phyloP scores from a whole-genome alignment of 2,888 invertebrate genomes.

The Drosophila anceps region DNA sequence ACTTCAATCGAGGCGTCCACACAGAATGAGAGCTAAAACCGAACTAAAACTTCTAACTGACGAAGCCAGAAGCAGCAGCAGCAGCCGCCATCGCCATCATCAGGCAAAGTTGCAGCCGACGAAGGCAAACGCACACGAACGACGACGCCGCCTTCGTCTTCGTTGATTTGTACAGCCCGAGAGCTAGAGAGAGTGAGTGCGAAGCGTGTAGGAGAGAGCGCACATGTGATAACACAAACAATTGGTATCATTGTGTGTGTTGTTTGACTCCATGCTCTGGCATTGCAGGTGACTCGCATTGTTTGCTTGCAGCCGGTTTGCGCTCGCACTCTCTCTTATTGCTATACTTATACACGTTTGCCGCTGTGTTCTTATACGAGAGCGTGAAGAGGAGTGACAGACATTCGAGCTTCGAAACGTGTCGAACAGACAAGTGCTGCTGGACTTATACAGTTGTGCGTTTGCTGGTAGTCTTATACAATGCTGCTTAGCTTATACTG shows the following conservation, averaged over 20 bases:
- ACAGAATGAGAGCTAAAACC: constrained; percentile 84
- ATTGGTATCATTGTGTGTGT: constrained; percentile 36
- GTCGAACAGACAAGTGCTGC: neutral
- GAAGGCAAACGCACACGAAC: constrained; percentile 36
- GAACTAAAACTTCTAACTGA: constrained; percentile 77
- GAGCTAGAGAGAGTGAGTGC: constrained; percentile 12
- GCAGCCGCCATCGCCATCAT: constrained; percentile 18
- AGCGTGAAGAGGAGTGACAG: neutral
- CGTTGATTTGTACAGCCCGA: constrained; percentile 38
- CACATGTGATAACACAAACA: constrained; percentile 54
- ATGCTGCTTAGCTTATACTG: neutral
- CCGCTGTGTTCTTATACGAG: constrained; percentile 8
- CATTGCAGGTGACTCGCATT: constrained; percentile 40
- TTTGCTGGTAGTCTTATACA: neutral
- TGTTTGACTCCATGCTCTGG: constrained; percentile 22
- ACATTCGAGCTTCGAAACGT: constrained; percentile 2
- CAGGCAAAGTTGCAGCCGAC: constrained; percentile 21
- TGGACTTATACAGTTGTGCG: neutral
- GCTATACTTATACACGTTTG: constrained; percentile 27
- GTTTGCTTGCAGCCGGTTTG: constrained; percentile 36
- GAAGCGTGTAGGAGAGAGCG: constrained; percentile 6
- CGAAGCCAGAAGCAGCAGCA: constrained; percentile 28
- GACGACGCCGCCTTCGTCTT: constrained; percentile 20
- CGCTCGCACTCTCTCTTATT: constrained; percentile 5
- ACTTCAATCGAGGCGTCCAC: constrained; percentile 70